Base-by-base conservation (phyloP, 2,888 invertebrate genomes). In the Eupithecia centaureata region DNA sequence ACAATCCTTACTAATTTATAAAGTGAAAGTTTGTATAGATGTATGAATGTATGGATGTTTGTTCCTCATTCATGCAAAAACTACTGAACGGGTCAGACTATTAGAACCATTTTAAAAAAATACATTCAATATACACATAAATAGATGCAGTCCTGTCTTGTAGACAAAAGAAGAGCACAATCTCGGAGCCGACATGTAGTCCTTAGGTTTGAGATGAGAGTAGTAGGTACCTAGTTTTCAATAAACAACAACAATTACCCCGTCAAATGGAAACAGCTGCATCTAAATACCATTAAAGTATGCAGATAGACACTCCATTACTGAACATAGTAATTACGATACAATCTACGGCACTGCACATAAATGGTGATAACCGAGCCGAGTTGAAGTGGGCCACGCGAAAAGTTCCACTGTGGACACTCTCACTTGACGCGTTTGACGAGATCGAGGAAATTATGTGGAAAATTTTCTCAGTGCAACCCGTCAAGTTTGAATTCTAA, bases 381-480 rank as follows among this genome's bases (percentile, higher is more conserved):
- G 35, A 15, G 51, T 65, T 52, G 72, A 85, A 81, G 80, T 84
- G 69, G 81, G 82, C 62, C 84, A 76, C 72, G 83, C 77, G 73
- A 83, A 86, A 85, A 79, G 66, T 86, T 86, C 86, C 85, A 83
- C 74, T 80, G 67, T 52, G 63, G 22, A 54, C 62, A 69, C 72
- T 68, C 71, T 72, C 67, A 69, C 72, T 65, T 63, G 67, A 60
- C 65, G 63, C 32, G 52, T 54, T 28, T 61, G 62, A 68, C 60
- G 28, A 61, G 57, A 32, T 57, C 51, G 28, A 42, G 63, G 67
- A 63, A 67, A 67, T 60, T 58, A 42, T 27, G 52, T 62, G 68
- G 70, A 70, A 72, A 68, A 67, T 70, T 67, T 65, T 61, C 77
- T 35, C 22, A 22, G 22, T 47, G 22, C 18, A 47, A 47, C 27